These are phyloP conservation scores for Zaprionus davidi DNA, from an alignment of 1,140 invertebrate species.

Conservation along the genomic window DNA sequence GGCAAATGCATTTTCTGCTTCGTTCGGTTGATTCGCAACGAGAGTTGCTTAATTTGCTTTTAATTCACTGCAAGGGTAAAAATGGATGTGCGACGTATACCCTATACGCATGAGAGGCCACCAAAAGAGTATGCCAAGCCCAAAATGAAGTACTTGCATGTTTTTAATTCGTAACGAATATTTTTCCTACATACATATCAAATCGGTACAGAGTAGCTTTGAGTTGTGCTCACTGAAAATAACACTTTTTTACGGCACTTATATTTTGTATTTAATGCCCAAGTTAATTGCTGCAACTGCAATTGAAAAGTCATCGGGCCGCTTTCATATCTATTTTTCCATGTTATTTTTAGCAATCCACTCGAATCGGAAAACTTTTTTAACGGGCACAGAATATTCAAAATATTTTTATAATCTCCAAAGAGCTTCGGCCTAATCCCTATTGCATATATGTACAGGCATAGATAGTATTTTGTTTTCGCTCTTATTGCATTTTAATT, in stretches of 20 bases:
- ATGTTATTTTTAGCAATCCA: not conserved
- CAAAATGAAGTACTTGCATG: not conserved
- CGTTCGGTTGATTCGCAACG: conserved; percentile 23
- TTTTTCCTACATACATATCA: not conserved
- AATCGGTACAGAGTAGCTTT: not conserved
- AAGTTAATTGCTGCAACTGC: conserved; percentile 21
- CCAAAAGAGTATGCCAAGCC: not conserved
- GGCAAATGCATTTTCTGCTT: conserved; percentile 36
- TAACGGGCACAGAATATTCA: not conserved
- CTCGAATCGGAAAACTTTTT: not conserved
- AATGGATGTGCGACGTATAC: conserved; percentile 19
- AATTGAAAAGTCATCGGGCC: conserved; percentile 14
- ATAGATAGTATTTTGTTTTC: not conserved
- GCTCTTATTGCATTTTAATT: not conserved
- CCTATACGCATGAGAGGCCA: not conserved
- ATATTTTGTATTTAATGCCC: conserved; percentile 6
- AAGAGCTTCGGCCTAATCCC: not conserved
- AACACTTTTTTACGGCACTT: not conserved
- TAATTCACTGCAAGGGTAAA: conserved; percentile 49
- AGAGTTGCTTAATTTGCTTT: conserved; percentile 75
- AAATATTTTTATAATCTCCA: not conserved
- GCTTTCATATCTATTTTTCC: not conserved
- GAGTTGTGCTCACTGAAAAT: not conserved
- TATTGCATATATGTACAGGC: not conserved
- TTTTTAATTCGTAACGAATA: not conserved